Percentiles rank a stretch among this genome's conserved stretches.
Evolutionary conservation across 2,888 invertebrate species (phyloP).

Genomic region (Callyntrura sp.): DNA sequence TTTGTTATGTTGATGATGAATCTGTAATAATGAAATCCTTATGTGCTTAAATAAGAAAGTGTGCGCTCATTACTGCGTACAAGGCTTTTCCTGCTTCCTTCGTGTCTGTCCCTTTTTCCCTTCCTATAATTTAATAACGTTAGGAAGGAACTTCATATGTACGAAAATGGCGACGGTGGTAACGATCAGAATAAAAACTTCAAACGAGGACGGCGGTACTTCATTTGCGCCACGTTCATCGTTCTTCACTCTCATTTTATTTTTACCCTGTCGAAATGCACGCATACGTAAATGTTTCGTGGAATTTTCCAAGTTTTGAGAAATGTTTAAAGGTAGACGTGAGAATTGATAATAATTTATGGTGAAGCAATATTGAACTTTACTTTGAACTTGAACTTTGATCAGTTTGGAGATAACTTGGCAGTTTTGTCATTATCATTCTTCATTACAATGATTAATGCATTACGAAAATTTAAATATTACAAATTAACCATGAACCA

Average conservation of each 20-base stretch:
- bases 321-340: too few species aligned
- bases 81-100: not conserved
- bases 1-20: constrained; percentile 63
- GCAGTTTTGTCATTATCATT: too few species aligned
- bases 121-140: constrained; percentile 12
- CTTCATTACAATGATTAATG: too few species aligned
- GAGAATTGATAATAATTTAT: too few species aligned
- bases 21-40: constrained; percentile 67
- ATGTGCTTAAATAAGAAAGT: constrained; percentile 26
- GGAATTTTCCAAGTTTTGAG: too few species aligned
- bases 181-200: constrained; percentile 34
- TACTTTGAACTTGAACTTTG: too few species aligned
- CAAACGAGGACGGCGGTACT: constrained; percentile 39
- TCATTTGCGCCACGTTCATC: constrained; percentile 57
- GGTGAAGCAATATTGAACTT: too few species aligned
- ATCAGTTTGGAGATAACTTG: too few species aligned
- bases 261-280: not conserved
- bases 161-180: constrained; percentile 17
- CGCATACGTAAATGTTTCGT: too few species aligned
- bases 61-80: constrained; percentile 32
- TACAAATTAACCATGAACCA: too few species aligned
- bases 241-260: constrained; percentile 3
- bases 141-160: constrained; percentile 14
- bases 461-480: too few species aligned
- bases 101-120: not conserved